phyloP scores from a whole-genome alignment of 2,113 vertebrate species.

The Rhynchomys soricoides region DNA sequence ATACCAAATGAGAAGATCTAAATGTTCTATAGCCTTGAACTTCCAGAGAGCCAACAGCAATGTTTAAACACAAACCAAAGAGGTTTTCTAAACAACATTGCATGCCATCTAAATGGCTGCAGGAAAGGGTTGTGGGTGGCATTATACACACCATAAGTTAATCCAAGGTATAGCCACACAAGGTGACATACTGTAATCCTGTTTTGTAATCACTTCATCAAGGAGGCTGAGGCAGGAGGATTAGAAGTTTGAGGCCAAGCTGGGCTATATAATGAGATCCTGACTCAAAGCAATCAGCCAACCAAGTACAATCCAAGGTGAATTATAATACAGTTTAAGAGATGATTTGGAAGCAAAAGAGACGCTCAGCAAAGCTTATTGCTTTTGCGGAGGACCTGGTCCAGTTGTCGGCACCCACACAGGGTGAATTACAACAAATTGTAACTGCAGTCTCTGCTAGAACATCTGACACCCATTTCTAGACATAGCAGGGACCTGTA shows the following conservation, averaged over 20 bases:
- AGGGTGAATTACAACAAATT: no score
- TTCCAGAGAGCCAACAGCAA: background rate
- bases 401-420: background rate
- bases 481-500: background rate
- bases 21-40: background rate
- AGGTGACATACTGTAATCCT: background rate
- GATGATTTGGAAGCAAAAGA: background rate
- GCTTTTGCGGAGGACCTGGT: background rate
- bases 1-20: conserved; percentile 18
- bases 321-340: background rate
- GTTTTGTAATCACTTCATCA: background rate
- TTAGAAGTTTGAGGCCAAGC: background rate
- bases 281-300: background rate
- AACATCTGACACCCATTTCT: background rate
- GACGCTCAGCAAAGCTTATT: background rate
- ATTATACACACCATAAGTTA: background rate
- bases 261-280: background rate
- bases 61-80: background rate
- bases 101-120: background rate
- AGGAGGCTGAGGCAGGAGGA: background rate
- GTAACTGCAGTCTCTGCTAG: background rate
- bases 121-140: background rate
- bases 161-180: background rate
- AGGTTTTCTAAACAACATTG: conserved; percentile 18
- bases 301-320: background rate